A percentile compares a stretch with the other conserved stretches of the same genome.
phyloP scores from a whole-genome alignment of 2,113 vertebrate genomes.

The Pteropus alecto region DNA sequence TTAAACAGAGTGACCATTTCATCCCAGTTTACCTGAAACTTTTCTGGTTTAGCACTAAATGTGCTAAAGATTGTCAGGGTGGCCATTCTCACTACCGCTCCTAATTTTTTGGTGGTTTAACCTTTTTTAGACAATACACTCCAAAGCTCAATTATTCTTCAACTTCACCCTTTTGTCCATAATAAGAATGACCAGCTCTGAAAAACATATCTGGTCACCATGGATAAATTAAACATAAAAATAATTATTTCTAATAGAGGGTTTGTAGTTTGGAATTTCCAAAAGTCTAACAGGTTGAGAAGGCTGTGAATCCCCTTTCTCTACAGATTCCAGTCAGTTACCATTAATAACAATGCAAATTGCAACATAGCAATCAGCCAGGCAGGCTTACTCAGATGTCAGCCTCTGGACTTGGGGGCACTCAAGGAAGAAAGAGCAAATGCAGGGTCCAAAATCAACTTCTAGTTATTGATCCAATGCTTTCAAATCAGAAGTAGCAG shows the following conservation, averaged over 20 bases:
- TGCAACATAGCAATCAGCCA: background rate
- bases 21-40: no score
- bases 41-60: no score
- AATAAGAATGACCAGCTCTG: background rate
- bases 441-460: background rate
- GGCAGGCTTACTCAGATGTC: background rate
- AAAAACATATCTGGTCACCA: background rate
- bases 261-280: background rate
- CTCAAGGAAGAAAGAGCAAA: background rate
- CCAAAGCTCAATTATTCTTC: background rate
- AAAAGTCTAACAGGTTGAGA: background rate
- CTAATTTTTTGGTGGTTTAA: background rate
- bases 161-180: background rate
- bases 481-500: background rate
- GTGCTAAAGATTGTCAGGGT: background rate
- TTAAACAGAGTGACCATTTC: background rate
- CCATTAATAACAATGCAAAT: conserved; percentile 42
- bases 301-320: background rate
- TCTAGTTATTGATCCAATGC: background rate
- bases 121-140: background rate
- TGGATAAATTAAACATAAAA: background rate
- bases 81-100: background rate
- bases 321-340: background rate
- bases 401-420: background rate
- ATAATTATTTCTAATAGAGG: background rate